Evolutionary conservation across 2,797 vertebrate species (phyloP).

Genomic region (Esox lucius): DNA sequence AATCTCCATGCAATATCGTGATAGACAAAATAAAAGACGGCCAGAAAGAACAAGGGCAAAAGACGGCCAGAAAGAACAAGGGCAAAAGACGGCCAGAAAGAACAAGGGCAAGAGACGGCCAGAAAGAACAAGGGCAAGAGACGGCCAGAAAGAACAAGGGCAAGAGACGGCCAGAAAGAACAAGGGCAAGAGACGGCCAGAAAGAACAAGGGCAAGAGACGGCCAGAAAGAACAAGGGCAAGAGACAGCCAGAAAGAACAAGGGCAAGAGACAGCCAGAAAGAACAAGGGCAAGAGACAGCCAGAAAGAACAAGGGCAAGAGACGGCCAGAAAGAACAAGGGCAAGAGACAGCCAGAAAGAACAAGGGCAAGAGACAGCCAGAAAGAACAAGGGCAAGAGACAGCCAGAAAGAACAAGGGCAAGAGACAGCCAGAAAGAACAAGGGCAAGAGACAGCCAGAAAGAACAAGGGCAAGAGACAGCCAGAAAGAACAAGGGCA

Average conservation of each 20-base stretch:
- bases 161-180: too few species aligned
- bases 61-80: not conserved
- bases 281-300: too few species aligned
- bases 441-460: too few species aligned
- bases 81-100: too few species aligned
- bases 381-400: too few species aligned
- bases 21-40: constrained; percentile 1
- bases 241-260: too few species aligned
- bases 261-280: not conserved
- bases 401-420: not conserved
- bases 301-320: not conserved
- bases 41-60: not conserved
- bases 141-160: not conserved
- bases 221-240: not conserved
- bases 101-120: not conserved
- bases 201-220: not conserved
- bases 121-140: too few species aligned
- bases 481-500: too few species aligned
- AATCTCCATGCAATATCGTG: not conserved
- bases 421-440: not conserved
- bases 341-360: too few species aligned
- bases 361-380: not conserved
- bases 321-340: not conserved
- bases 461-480: not conserved
- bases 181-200: too few species aligned